These are phyloP conservation scores for Gymnarchus niloticus DNA, from an alignment of 2,113 vertebrate species.

Conservation along the genomic window DNA sequence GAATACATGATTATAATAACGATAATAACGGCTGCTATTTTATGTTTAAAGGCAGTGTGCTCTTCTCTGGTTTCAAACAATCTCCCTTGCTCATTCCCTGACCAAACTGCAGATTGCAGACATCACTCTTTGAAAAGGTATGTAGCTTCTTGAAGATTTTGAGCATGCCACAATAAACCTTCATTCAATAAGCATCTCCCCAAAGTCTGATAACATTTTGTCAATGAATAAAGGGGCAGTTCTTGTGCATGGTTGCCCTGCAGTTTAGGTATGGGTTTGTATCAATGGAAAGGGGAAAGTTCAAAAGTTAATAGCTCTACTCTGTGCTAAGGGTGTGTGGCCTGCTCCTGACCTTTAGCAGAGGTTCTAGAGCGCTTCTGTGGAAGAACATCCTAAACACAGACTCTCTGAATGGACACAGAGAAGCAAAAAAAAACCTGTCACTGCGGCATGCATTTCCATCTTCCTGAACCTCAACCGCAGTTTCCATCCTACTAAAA, in stretches of 20 bases:
- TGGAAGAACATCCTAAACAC: too few species aligned
- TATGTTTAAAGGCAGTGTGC: neutral
- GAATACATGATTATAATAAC: neutral
- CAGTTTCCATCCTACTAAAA: constrained; percentile 23
- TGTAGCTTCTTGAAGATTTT: neutral
- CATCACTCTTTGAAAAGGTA: neutral
- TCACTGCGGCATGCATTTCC: neutral
- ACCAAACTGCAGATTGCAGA: neutral
- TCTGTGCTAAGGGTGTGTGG: too few species aligned
- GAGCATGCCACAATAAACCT: neutral
- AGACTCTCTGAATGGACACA: neutral
- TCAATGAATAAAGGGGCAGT: too few species aligned
- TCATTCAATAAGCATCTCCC: neutral
- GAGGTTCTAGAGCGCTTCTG: neutral
- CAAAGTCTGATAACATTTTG: too few species aligned
- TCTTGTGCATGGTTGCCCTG: neutral
- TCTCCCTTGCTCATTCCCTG: neutral
- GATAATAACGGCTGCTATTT: neutral
- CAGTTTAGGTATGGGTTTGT: neutral
- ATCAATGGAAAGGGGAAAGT: neutral
- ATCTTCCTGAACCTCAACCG: constrained; percentile 7
- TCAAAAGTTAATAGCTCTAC: neutral
- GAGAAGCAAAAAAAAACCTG: neutral
- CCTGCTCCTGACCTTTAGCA: neutral
- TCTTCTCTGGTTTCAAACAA: neutral